Conservation (phyloP, 2,888 invertebrate genomes). For the Cyclophora punctaria region DNA sequence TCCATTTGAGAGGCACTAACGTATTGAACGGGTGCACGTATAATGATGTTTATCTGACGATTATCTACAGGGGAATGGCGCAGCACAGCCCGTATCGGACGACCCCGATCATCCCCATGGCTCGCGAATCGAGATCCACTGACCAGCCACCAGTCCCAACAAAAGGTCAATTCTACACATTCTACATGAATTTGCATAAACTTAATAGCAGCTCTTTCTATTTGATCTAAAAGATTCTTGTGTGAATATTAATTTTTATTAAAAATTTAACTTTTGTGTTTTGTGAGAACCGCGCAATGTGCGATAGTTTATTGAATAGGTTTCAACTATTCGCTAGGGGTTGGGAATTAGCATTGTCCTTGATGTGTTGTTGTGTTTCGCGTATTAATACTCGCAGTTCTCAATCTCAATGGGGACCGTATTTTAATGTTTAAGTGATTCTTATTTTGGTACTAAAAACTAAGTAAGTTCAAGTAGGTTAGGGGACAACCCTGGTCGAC, state of each 20-base stretch:
- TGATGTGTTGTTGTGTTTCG: too few relatives aligned
- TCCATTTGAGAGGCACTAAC: conserved; percentile 39
- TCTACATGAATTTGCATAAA: conserved; percentile 50
- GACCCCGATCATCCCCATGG: conserved; percentile 51
- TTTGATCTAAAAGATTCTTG: conserved; percentile 28
- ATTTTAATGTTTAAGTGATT: too few relatives aligned
- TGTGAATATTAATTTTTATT: conserved; percentile 36
- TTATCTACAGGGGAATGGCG: conserved; percentile 51
- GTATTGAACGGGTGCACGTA: conserved; percentile 10
- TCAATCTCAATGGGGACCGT: too few relatives aligned
- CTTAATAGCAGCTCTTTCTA: conserved; percentile 23
- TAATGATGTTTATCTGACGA: conserved; percentile 52
- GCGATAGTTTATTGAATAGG: background rate
- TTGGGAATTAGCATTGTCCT: too few relatives aligned
- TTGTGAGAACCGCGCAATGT: conserved; percentile 15
- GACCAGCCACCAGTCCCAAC: conserved; percentile 57
- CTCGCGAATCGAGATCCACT: conserved; percentile 65
- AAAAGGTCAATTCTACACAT: conserved; percentile 34
- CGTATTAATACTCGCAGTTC: too few relatives aligned
- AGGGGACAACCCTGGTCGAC: too few relatives aligned
- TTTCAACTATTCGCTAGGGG: background rate
- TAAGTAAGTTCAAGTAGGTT: too few relatives aligned
- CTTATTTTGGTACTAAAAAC: too few relatives aligned
- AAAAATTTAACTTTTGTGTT: conserved; percentile 22
- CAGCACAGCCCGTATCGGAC: conserved; percentile 41